Evolutionary conservation across 2,888 invertebrate species (phyloP), one percentile per base, ranked within the genome.

Genomic region (Brassicogethes aeneus): DNA sequence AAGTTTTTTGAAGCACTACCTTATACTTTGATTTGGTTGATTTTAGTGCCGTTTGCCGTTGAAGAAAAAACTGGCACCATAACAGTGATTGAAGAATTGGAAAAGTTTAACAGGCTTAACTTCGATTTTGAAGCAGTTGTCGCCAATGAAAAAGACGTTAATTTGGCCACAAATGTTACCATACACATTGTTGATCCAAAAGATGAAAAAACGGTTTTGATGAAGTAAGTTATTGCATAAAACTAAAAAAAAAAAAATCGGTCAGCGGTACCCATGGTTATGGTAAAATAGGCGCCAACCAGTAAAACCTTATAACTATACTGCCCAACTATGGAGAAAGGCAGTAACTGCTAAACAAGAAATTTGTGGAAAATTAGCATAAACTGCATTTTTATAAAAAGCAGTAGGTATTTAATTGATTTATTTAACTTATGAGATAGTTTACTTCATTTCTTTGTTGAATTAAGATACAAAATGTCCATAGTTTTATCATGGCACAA

Each of bases 11-110:
- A 32, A 10, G 7, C 12, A 32, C 5, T 32, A 10, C 13, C 5
- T 10, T 10, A 10, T 23, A 7, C 10, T 23, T 23, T 7, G 10
- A 7, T 23, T 7, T 10, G 5, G 5, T 23, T 46, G 43, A 41
- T 72, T 70, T 10, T 66, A 85, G 90, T 90, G n/a, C 92, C 92
- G 2, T 91, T 92, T 66, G 90, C 87, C 2, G 87, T 92, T 15
- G 91, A 91, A 69, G 89, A 91, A 62, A 74, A 81, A 44, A 85
- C 88, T 1, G 92, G 92, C 2, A 85, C 87, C 0, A 88, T 92
- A 35, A 89, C 88, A 1, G 87, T 92, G 0, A 82, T 89, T 41
- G 79, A 86, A 17, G 80, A 82, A 43, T 68, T 89, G 32, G 69
- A 77, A 1, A 81, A 82, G 52, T 89, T 77, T 57, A 73, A 77